These are phyloP conservation scores for Rhizoglyphus robini DNA, from an alignment of 1,140 invertebrate genomes.

Conservation along the genomic window DNA sequence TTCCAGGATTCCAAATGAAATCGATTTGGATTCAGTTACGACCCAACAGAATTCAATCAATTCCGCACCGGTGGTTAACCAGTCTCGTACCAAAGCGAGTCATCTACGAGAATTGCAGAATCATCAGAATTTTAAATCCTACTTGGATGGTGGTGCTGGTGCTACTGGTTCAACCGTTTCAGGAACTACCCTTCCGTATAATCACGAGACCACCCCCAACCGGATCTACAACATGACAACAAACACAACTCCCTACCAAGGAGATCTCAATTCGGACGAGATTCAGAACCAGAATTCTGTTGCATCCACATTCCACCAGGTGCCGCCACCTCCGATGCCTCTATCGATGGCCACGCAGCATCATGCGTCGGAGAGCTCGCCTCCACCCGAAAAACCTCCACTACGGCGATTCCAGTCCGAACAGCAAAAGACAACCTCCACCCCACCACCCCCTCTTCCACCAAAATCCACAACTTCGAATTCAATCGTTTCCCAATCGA, in stretches of 20 bases:
- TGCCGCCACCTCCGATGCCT: neutral
- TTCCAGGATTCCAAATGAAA: neutral
- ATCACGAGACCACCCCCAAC: neutral
- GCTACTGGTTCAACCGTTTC: too few species aligned
- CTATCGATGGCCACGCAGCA: neutral
- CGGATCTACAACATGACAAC: neutral
- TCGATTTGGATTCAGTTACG: neutral
- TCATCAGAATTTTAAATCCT: neutral
- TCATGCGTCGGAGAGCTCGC: neutral
- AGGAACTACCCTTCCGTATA: too few species aligned
- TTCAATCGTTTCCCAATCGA: too few species aligned
- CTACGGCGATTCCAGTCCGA: neutral
- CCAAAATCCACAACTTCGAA: neutral
- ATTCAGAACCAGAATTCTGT: neutral
- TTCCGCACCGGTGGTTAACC: neutral
- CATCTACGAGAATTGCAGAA: neutral
- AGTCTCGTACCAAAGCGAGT: neutral
- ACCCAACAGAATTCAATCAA: neutral
- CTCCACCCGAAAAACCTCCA: neutral
- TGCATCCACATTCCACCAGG: neutral
- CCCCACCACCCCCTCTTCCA: neutral
- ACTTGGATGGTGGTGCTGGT: too few species aligned
- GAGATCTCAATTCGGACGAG: neutral
- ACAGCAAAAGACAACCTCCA: too few species aligned
- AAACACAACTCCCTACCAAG: neutral